Evolutionary conservation across 2,888 invertebrate genomes (phyloP).

Genomic region (Tachystola acroxantha): DNA sequence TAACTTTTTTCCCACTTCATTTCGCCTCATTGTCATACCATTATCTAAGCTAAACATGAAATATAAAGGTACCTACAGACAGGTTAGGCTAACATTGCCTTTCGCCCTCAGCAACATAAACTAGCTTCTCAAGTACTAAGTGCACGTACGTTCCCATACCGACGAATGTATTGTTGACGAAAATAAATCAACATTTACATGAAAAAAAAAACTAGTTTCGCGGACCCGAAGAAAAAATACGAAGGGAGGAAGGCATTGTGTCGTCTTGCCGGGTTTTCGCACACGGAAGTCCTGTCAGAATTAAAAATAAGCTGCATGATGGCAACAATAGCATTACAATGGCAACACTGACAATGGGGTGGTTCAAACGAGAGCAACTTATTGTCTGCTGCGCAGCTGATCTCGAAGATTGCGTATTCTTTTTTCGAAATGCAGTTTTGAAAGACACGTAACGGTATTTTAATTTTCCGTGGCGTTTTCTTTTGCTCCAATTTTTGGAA

Average conservation of each 20-base stretch:
- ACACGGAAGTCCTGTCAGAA: slow-evolving; percentile 66
- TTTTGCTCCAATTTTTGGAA: slow-evolving; percentile 33
- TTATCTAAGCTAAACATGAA: slow-evolving; percentile 28
- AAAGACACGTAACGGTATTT: slow-evolving; percentile 42
- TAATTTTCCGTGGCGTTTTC: slow-evolving; percentile 38
- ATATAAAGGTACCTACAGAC: slow-evolving; percentile 19
- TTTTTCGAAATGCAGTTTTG: slow-evolving; percentile 39
- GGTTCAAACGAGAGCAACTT: slow-evolving; percentile 52
- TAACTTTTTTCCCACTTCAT: slow-evolving; percentile 49
- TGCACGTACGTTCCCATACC: slow-evolving; percentile 56
- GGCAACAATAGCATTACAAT: slow-evolving; percentile 59
- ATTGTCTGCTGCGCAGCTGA: slow-evolving; percentile 61
- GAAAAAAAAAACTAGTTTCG: slow-evolving; percentile 65
- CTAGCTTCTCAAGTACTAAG: slow-evolving; percentile 31
- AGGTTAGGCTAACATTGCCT: slow-evolving; percentile 20
- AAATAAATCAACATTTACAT: slow-evolving; percentile 74
- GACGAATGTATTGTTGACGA: slow-evolving; percentile 62
- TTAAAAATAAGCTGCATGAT: slow-evolving; percentile 47
- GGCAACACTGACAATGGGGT: slow-evolving; percentile 48
- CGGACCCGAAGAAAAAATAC: slow-evolving; percentile 39
- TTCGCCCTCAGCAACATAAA: slow-evolving; percentile 40
- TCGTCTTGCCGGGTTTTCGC: slow-evolving; percentile 53
- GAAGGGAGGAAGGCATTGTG: slow-evolving; percentile 46
- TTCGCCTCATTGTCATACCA: slow-evolving; percentile 34
- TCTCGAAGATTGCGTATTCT: slow-evolving; percentile 42